A percentile compares a stretch with the other conserved stretches of the same genome.
These are phyloP conservation scores for Danionella dracula DNA, from an alignment of 2,797 vertebrate genomes.

Conservation along the genomic window DNA sequence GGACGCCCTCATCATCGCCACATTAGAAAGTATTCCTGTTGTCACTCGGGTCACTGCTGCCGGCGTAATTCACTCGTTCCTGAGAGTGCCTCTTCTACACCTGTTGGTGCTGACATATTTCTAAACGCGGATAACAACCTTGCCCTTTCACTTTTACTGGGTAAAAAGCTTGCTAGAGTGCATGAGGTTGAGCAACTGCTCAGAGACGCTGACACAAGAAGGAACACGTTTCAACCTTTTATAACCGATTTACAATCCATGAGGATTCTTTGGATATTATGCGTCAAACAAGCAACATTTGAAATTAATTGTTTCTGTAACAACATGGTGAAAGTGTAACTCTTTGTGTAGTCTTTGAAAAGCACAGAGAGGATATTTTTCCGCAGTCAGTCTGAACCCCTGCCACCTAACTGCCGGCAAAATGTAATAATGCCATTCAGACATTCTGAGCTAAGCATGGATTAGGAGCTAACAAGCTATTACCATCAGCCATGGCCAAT, in stretches of 20 bases:
- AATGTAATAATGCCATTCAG: conserved; percentile 44
- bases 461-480: conserved; percentile 55
- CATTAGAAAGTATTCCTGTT: conserved; percentile 44
- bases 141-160: conserved; percentile 33
- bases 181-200: conserved; percentile 26
- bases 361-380: conserved; percentile 6
- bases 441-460: conserved; percentile 41
- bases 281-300: neutral
- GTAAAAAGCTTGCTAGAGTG: conserved; percentile 17
- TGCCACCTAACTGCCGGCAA: conserved; percentile 38
- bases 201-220: neutral
- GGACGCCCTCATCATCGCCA: conserved; percentile 37
- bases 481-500: conserved; percentile 44
- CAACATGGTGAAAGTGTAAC: neutral
- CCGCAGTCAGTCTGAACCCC: conserved; percentile 23
- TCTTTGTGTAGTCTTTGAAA: neutral
- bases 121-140: conserved; percentile 32
- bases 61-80: conserved; percentile 35
- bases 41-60: conserved; percentile 36
- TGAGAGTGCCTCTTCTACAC: conserved; percentile 30
- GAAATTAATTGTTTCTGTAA: neutral
- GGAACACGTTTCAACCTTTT: neutral
- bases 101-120: conserved; percentile 44
- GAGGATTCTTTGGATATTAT: neutral
- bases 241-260: neutral